Base-by-base conservation (phyloP, 1,140 invertebrate genomes). In the Drosophila navojoa region DNA sequence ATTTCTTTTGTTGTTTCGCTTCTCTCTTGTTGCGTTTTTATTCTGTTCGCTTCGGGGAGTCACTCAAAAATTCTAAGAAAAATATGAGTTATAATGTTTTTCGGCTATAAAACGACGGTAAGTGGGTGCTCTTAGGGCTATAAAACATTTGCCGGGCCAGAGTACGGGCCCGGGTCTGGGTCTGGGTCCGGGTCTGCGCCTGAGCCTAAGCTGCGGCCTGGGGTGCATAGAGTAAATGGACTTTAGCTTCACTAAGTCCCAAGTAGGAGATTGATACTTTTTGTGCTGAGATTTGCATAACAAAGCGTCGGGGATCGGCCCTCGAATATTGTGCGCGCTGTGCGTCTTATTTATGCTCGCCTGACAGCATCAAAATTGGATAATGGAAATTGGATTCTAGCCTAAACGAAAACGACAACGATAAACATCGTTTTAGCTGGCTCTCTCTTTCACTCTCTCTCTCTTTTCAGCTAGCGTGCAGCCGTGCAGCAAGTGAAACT, bases 361-460 rank as follows among this genome's bases (percentile, higher is more conserved):
- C 81, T 87, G 64, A 42, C 72, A 74, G 82, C 79, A 79, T 87
- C 75, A 87, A 86, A 72, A 86, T 86, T 87, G 84, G 79, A 87
- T 86, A 86, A 81, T 87, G 82, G 82, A 86, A 86, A 86, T 87
- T 87, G 82, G 82, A 87, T 86, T 87, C 68, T 15, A 68, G 69
- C 50, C 54, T 66, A 67, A 67, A 80, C 69, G 58, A 63, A 76
- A 80, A 47, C 54, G 70, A 72, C n/a, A 42, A 53, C 53, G 62
- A 67, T 38, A 50, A 66, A 27, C 58, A 42, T 19, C 10, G 15
- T 15, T 7, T 2, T 32, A 7, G 29, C 40, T 15, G n/a, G 4
- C 40, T 13, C 13, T 15, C 5, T 4, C 40, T 5, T n/a, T 44
- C 40, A 5, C 40, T n/a, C 40, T 42, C 40, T 5, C 40, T 42